These are phyloP conservation scores for Maconellicoccus hirsutus DNA, from an alignment of 1,140 invertebrate species.

Conservation along the genomic window DNA sequence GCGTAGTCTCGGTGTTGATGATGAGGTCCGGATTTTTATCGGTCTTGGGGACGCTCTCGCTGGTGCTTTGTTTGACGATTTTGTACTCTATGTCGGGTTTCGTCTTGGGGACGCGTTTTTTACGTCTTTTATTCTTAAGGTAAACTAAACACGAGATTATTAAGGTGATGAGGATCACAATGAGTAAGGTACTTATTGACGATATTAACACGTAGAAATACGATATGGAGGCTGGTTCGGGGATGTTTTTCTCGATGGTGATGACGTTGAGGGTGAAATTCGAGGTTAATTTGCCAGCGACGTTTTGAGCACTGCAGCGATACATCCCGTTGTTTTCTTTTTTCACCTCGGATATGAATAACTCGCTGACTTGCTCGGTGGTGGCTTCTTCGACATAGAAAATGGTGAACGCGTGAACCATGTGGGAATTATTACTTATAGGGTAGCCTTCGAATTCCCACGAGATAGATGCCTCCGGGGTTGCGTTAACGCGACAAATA, in stretches of 20 bases:
- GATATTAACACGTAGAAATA: background rate
- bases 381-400: conserved; percentile 4
- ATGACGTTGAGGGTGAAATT: conserved; percentile 6
- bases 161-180: background rate
- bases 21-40: conserved; percentile 2
- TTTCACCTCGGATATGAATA: background rate
- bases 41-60: background rate
- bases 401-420: background rate
- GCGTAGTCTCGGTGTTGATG: background rate
- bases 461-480: conserved; percentile 60
- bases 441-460: conserved; percentile 62
- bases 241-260: background rate
- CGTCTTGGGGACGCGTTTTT: background rate
- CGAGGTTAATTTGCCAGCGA: background rate
- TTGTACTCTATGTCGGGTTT: background rate
- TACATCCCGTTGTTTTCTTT: background rate
- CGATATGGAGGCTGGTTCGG: background rate
- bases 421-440: background rate
- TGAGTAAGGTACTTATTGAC: background rate
- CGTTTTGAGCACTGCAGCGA: background rate
- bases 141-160: background rate
- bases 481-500: conserved; percentile 59
- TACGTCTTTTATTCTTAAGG: background rate
- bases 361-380: conserved; percentile 12
- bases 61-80: conserved; percentile 15